Conservation (phyloP, 2,113 vertebrate genomes). For the Lagopus muta region DNA sequence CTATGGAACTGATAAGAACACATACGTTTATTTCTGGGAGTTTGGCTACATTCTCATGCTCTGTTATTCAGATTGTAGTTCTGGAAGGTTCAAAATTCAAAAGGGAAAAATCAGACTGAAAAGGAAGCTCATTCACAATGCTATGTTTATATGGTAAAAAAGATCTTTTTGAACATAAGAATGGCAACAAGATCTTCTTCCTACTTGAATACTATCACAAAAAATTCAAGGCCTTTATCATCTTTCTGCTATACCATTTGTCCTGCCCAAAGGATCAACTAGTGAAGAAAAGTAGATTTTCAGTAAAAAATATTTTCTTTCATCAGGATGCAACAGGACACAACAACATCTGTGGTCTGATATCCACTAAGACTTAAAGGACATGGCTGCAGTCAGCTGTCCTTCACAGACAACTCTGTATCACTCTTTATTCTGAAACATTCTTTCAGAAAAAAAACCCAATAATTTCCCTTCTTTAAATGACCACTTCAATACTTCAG, state of each 20-base stretch:
- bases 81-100: neutral
- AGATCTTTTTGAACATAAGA: neutral
- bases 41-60: neutral
- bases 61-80: neutral
- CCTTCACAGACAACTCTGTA: neutral
- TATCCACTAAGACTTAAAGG: neutral
- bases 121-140: neutral
- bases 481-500: rapidly evolving
- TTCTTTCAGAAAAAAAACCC: neutral
- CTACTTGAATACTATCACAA: neutral
- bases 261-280: neutral
- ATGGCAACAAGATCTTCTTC: neutral
- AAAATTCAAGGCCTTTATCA: neutral
- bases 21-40: neutral
- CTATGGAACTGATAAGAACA: neutral
- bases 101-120: neutral
- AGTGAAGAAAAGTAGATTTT: neutral
- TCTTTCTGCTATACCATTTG: neutral
- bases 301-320: neutral
- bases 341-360: neutral
- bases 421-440: neutral
- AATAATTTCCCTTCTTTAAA: neutral
- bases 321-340: neutral
- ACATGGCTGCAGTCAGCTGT: neutral
- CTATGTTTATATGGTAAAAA: neutral